Conservation (phyloP, 2,113 vertebrate species). For the Microtus ochrogaster region DNA sequence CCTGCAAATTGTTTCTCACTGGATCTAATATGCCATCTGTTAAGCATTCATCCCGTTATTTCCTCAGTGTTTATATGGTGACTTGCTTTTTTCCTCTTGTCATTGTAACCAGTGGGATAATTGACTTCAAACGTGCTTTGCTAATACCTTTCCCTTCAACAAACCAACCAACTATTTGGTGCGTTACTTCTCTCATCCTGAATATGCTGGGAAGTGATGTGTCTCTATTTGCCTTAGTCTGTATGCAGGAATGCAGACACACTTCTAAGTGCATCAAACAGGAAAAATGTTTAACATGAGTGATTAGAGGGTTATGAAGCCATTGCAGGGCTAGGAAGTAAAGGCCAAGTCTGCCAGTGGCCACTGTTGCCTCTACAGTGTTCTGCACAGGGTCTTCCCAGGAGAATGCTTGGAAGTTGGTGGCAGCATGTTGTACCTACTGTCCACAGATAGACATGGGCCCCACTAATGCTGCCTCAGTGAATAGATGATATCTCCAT, state of each 20-base stretch:
- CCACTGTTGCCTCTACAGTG: neutral
- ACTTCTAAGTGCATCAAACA: neutral
- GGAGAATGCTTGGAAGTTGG: neutral
- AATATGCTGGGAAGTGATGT: neutral
- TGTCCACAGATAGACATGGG: neutral
- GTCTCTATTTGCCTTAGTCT: slow-evolving; percentile 25
- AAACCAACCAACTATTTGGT: neutral
- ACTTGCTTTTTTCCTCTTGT: slow-evolving; percentile 15
- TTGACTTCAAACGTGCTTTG: slow-evolving; percentile 9
- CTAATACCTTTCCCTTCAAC: slow-evolving; percentile 19
- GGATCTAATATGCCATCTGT: neutral
- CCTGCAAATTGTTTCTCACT: neutral
- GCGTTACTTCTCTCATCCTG: neutral
- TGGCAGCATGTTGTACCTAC: neutral
- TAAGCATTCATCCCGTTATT: neutral
- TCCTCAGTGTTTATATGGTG: slow-evolving; percentile 38
- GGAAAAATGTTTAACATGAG: neutral
- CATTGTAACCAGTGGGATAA: neutral
- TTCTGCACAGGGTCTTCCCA: neutral
- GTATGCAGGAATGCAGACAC: neutral
- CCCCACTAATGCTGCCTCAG: neutral
- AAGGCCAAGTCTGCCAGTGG: neutral
- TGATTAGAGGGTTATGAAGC: neutral
- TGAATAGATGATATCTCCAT: neutral
- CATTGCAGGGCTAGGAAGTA: neutral